Evolutionary conservation across 1,140 invertebrate species (phyloP), one percentile per base, ranked within the genome.

Genomic region (Scylla paramamosain): DNA sequence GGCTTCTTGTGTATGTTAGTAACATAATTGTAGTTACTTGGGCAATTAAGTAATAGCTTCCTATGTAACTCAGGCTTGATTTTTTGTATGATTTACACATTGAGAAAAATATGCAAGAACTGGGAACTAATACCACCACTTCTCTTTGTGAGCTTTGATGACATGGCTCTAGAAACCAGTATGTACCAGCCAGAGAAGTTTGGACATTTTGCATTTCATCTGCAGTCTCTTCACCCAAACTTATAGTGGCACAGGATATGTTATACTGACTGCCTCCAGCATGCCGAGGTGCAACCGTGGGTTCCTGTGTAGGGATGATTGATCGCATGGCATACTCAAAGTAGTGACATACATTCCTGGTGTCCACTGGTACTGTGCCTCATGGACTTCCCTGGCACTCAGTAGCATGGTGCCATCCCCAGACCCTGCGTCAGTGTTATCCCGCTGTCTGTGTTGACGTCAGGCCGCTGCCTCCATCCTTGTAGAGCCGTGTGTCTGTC

Each of bases 81-180:
- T 77, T 77, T 39, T 59, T 77, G 25, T 77, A 77, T 77, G 67
- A 77, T 77, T 59, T 59, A 4, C 67, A 77, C 12, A 77, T 1
- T 59, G 52, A 77, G n/a, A 77, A 77, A 77, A n/a, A n/a, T 77
- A 77, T 77, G n/a, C 67, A 77, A 77, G n/a, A 77, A 77, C n/a
- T 7, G 20, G 67, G 67, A n/a, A n/a, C 67, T 77, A n/a, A 25
- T 77, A 77, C n/a, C 67, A 7, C 0, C 67, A 77, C 67, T 20
- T 59, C 52, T n/a, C n/a, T 77, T 77, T 77, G 20, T n/a, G 67
- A 77, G 67, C 67, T 20, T 77, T 77, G 67, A 77, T 77, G 67
- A 77, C 67, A 77, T n/a, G 67, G 67, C 67, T 59, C n/a, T 7
- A 77, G 67, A 77, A 25, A n/a, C 20, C 67, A 25, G 67, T n/a